Evolutionary conservation across 2,888 invertebrate species (phyloP), one percentile per base, ranked within the genome.

Genomic region (Anaspis maculata): DNA sequence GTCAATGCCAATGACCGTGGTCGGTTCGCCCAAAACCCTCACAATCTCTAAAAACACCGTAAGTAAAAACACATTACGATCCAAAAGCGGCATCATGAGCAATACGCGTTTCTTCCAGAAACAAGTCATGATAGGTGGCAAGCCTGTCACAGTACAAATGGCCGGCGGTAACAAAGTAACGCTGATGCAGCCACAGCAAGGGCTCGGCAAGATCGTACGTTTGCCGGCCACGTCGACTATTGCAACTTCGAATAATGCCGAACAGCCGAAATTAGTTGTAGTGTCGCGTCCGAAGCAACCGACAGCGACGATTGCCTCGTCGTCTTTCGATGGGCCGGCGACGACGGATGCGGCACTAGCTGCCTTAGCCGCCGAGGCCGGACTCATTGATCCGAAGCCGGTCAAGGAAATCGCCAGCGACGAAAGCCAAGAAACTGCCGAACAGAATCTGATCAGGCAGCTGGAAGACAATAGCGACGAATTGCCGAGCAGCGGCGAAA

Each of bases 81-180:
- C 3, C 9, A 36, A 9, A n/a, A 22, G 11, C 11, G 23, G 14
- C n/a, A n/a, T n/a, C n/a, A n/a, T n/a, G n/a, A n/a, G n/a, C n/a
- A n/a, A n/a, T n/a, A n/a, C n/a, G n/a, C n/a, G n/a, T 31, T 15
- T 25, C 46, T 41, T 31, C 32, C 48, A 75, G 63, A 77, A 77
- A 54, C 72, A 77, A 13, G 72, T 78, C 14, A 77, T 77, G 36
- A 70, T 81, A 39, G 76, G 79, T 4, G 82, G 82, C 1, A 82
- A 83, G 61, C 78, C 80, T 11, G 76, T 83, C 2, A 82, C 82
- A 1, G 72, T 83, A 23, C 79, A 79, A 62, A 76, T 82, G 71
- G 73, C 78, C 12, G 71, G 73, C 12, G 67, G 69, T 13, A 71
- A 74, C 27, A 79, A 80, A 61, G 72, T 79, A 1, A 77, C 78